Evolutionary conservation across 2,888 invertebrate species (phyloP).

Genomic region (Drosophila paranaensis): DNA sequence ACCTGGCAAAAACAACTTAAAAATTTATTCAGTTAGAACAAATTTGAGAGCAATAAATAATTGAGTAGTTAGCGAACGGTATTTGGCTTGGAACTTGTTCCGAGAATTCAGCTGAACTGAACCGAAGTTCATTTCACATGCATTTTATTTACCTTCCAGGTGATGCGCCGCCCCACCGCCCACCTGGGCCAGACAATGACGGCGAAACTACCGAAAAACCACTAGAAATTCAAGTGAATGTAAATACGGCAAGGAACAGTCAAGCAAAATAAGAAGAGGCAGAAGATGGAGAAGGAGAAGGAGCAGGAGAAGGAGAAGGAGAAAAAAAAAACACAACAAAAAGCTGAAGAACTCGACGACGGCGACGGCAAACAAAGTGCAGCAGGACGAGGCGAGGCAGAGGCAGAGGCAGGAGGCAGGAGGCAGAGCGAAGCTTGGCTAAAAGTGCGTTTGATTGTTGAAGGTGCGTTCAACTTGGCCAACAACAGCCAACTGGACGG

Average conservation of each 20-base stretch:
- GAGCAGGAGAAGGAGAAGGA: not conserved
- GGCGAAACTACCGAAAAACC: slow-evolving; percentile 51
- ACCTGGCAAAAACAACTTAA: not conserved
- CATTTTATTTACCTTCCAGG: slow-evolving; percentile 17
- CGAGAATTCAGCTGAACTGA: slow-evolving; percentile 27
- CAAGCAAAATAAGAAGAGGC: not conserved
- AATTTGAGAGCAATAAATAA: slow-evolving; percentile 30
- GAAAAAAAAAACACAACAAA: slow-evolving; percentile 3
- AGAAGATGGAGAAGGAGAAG: not conserved
- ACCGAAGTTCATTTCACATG: slow-evolving; percentile 32
- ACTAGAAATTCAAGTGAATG: slow-evolving; percentile 50
- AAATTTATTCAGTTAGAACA: not conserved
- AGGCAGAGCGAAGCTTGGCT: not conserved
- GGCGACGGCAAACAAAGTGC: slow-evolving; percentile 6
- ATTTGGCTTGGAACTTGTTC: slow-evolving; percentile 19
- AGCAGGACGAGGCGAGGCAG: slow-evolving; percentile 47
- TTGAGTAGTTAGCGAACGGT: slow-evolving; percentile 15
- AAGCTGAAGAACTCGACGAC: slow-evolving; percentile 11
- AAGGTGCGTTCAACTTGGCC: slow-evolving; percentile 54
- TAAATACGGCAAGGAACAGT: slow-evolving; percentile 44
- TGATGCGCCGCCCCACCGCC: slow-evolving; percentile 24
- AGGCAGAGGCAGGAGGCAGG: slow-evolving; percentile 56
- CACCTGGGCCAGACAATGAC: slow-evolving; percentile 48
- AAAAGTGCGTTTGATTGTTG: slow-evolving; percentile 44
- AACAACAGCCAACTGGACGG: slow-evolving; percentile 20